Percentiles rank a stretch among this genome's conserved stretches.
These are phyloP conservation scores for Resseliella maxima DNA, from an alignment of 2,888 invertebrate species.

Conservation along the genomic window DNA sequence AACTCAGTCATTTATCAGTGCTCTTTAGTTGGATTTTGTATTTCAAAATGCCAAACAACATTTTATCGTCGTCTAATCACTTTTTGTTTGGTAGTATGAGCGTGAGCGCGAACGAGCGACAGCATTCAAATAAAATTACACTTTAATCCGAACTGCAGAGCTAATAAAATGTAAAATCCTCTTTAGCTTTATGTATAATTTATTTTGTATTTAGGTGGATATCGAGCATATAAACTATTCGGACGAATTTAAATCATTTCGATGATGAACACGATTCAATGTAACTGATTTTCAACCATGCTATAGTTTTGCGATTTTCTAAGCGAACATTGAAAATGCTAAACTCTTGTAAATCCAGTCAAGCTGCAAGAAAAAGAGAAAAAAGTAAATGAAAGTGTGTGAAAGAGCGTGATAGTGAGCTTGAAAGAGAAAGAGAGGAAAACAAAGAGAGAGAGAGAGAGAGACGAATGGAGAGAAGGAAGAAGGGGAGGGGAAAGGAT, in stretches of 20 bases:
- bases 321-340: slow-evolving; percentile 12
- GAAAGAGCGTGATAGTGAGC: background rate
- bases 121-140: background rate
- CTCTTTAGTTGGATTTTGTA: background rate
- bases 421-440: background rate
- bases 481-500: too few relatives aligned
- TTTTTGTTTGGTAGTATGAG: too few relatives aligned
- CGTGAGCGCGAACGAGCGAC: too few relatives aligned
- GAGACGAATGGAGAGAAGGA: too few relatives aligned
- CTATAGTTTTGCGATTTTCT: background rate
- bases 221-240: slow-evolving; percentile 22
- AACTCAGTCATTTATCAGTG: background rate
- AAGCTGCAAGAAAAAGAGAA: background rate
- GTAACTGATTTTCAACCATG: background rate
- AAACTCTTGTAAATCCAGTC: slow-evolving; percentile 16
- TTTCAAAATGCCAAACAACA: background rate
- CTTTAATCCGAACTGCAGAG: background rate
- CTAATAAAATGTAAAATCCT: slow-evolving; percentile 39
- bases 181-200: slow-evolving; percentile 35
- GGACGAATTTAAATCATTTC: slow-evolving; percentile 41
- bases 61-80: slow-evolving; percentile 22
- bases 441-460: too few relatives aligned
- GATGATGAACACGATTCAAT: background rate
- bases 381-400: background rate
- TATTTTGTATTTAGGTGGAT: slow-evolving; percentile 44